Base-by-base conservation (phyloP, 2,113 vertebrate genomes). In the Platysteira castanea region DNA sequence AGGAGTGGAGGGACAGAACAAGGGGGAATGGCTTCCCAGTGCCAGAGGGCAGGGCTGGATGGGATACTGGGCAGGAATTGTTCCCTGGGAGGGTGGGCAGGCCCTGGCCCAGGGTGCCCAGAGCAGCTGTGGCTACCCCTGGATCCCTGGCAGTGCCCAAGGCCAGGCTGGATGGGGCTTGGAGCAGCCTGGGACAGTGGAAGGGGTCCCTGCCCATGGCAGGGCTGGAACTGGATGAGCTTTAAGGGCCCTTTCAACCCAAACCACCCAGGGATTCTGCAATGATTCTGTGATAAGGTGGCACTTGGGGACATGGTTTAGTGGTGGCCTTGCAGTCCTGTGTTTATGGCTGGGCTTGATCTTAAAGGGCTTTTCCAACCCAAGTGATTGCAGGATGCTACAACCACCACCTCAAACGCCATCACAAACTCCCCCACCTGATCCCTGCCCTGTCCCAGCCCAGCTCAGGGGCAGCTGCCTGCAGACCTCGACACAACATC, bases 141-240 rank as follows among this genome's bases (percentile, higher is more conserved):
- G 56, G 31, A 79, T 41, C 49, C 75, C 57, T 88, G 67, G 41
- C 0, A 80, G 49, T 49, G 67, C 1, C 42, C 67, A 42, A 64
- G 57, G 30, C 67, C 85, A 64, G 76, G 50, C 0, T 64, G 75
- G n/a, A 12, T 0, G 0, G 39, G 24, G 20, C 3, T 47, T 14
- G 65, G 42, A 64, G 49, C 30, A 27, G 0, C 24, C 31, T 42
- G 42, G 31, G 31, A 3, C 0, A 2, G 14, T 35, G 35, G 21
- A 0, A 73, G 11, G 21, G 31, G 42, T 56, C 17, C 31, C 57
- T 71, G 75, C 30, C 13, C 10, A 22, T 15, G 15, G 67, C 50
- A 64, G 21, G 15, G 3, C 3, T 20, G 37, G 59, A 1, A 33
- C 0, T 0, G 3, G 37, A 42, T 42, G 22, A 0, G 1, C 15